Evolutionary conservation across 2,113 vertebrate genomes (phyloP).

Genomic region (Cottus gobio): DNA sequence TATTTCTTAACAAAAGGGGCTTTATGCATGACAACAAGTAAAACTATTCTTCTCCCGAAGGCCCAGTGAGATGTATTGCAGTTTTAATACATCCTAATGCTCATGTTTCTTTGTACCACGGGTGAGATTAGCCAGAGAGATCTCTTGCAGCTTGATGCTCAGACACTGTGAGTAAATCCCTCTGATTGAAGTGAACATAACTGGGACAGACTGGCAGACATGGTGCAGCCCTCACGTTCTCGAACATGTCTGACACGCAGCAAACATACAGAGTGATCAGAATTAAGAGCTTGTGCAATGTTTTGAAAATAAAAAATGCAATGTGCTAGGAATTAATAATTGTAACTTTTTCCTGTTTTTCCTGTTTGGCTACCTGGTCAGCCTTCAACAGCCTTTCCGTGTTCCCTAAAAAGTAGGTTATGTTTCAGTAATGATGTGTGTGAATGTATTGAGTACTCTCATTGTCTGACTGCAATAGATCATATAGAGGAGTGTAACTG

Average conservation of each 20-base stretch:
- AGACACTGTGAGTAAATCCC: constrained; percentile 73
- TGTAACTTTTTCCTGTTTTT: neutral
- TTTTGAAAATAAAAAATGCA: neutral
- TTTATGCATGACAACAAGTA: neutral
- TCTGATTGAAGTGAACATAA: constrained; percentile 82
- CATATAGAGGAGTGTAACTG: neutral
- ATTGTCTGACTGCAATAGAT: constrained; percentile 2
- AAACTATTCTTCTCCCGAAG: neutral
- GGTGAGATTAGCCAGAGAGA: constrained; percentile 62
- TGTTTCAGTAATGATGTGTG: constrained; percentile 9
- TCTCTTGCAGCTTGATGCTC: constrained; percentile 66
- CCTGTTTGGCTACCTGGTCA: neutral
- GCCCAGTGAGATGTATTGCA: constrained; percentile 1
- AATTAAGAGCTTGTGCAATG: neutral
- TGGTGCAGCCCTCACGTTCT: constrained; percentile 13
- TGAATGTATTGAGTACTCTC: constrained; percentile 20
- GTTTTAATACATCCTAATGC: constrained; percentile 29
- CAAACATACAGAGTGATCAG: constrained; percentile 6
- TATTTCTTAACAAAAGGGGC: neutral
- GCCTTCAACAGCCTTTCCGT: neutral
- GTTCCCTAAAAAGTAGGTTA: neutral
- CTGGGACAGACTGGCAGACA: constrained; percentile 69
- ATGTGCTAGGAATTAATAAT: neutral
- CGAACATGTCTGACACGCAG: constrained; percentile 34
- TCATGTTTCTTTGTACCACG: constrained; percentile 30